Evolutionary conservation across 2,797 vertebrate genomes (phyloP).

Genomic region (Tokudaia muenninki): DNA sequence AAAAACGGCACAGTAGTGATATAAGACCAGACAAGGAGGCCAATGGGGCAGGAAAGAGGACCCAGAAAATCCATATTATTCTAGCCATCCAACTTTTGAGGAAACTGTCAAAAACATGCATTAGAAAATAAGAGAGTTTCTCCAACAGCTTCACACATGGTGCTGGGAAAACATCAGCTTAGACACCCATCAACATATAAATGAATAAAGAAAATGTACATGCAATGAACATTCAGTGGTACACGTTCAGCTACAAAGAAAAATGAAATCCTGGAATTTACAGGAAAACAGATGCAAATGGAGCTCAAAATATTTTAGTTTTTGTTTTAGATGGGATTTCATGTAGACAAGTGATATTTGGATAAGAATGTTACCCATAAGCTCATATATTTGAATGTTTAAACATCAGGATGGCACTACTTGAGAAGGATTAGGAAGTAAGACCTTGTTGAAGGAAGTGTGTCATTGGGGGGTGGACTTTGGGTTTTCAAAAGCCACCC

Average conservation of each 20-base stretch:
- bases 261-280: neutral
- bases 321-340: neutral
- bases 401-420: neutral
- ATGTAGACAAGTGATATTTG: neutral
- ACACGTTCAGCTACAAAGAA: neutral
- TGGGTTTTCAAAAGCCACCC: too few relatives aligned
- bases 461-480: neutral
- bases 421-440: neutral
- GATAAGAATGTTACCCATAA: neutral
- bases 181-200: neutral
- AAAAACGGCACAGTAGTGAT: neutral
- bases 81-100: neutral
- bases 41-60: too few relatives aligned
- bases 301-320: neutral
- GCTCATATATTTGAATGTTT: neutral
- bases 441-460: neutral
- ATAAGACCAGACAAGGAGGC: neutral
- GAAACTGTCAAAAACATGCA: neutral
- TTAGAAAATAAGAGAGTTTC: neutral
- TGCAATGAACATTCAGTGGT: neutral
- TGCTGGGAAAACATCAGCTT: neutral
- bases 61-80: neutral
- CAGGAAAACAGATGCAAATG: neutral
- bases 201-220: neutral
- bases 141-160: neutral